Evolutionary conservation across 1,140 invertebrate genomes (phyloP).

Genomic region (Panagrolaimus sp.): DNA sequence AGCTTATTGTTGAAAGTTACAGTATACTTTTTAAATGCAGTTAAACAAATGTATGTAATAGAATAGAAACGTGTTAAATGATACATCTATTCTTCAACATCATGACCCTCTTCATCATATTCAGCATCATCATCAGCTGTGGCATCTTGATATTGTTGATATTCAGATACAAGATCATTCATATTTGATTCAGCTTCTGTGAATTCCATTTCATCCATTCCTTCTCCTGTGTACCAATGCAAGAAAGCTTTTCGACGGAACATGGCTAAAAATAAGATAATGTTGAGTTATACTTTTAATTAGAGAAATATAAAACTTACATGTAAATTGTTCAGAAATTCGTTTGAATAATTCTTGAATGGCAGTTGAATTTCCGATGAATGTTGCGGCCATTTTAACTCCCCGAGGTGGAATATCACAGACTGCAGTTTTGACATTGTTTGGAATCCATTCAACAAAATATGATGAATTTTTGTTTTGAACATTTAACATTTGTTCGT

Average conservation of each 20-base stretch:
- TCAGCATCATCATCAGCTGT: constrained; percentile 42
- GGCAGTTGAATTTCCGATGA: constrained; percentile 67
- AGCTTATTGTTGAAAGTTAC: no score
- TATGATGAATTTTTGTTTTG: constrained; percentile 68
- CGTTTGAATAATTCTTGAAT: constrained; percentile 76
- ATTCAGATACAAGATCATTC: constrained; percentile 81
- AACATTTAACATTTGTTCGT: constrained; percentile 68
- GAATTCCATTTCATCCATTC: constrained; percentile 69
- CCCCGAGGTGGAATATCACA: constrained; percentile 66
- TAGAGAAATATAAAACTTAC: constrained; percentile 30
- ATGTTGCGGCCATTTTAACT: constrained; percentile 65
- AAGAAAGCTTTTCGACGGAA: constrained; percentile 84
- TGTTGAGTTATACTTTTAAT: background rate
- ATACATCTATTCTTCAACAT: constrained; percentile 19
- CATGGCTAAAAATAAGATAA: constrained; percentile 66
- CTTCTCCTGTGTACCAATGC: constrained; percentile 75
- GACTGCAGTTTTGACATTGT: constrained; percentile 70
- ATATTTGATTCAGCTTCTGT: constrained; percentile 73
- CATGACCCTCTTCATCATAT: constrained; percentile 30
- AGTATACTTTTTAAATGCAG: no score
- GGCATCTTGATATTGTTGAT: constrained; percentile 73
- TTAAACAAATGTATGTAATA: no score
- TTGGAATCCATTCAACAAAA: constrained; percentile 70
- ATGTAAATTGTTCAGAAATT: constrained; percentile 69
- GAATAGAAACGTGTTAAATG: no score